Evolutionary conservation across 1,140 invertebrate species (phyloP), one percentile per base, ranked within the genome.

Genomic region (Diploscapter pachys): DNA sequence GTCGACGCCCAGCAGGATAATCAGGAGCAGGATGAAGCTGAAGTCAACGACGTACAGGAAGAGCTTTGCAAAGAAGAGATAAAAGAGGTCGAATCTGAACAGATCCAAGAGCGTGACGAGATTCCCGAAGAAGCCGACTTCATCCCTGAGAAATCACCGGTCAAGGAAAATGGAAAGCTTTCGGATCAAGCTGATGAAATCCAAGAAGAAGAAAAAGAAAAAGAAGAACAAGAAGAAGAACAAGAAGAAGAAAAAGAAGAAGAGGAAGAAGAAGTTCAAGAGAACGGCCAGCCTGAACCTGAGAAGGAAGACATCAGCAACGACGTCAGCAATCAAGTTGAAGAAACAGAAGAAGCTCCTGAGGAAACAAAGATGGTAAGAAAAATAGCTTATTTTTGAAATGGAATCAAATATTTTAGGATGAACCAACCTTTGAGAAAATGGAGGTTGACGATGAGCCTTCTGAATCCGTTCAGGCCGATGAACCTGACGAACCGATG

Each of bases 191-290:
- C 53, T 48, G 66, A 53, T 55, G 52, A 68, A 68, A 55, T 6
- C 66, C 11, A 68, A 64, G 6, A 64, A 68, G 48, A 68, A 68
- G 66, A 55, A 55, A 2, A 68, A 68, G 66, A 55, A 55, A 53
- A 68, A 53, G 6, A 53, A 53, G 66, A 68, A 68, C 1, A 53
- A 53, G 52, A 51, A 53, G 5, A 68, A 68, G 66, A 68, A 31
- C 0, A 31, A 31, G 31, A 31, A 31, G 31, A 31, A 31, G 51
- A 54, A 4, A 4, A 76, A 54, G 63, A 68, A 63, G 61, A 11
- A 11, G 5, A 53, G 13, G 13, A 67, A 8, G 59, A 75, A n/a
- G 62, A 56, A 49, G 69, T 54, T 9, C 49, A 55, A 71, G 69
- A 71, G 50, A 59, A 61, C 5, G 51, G 52, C 9, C 50, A 56